Base-by-base conservation (phyloP, 92 coral and sea anemone species). In the Parazoanthus atlanticus region DNA sequence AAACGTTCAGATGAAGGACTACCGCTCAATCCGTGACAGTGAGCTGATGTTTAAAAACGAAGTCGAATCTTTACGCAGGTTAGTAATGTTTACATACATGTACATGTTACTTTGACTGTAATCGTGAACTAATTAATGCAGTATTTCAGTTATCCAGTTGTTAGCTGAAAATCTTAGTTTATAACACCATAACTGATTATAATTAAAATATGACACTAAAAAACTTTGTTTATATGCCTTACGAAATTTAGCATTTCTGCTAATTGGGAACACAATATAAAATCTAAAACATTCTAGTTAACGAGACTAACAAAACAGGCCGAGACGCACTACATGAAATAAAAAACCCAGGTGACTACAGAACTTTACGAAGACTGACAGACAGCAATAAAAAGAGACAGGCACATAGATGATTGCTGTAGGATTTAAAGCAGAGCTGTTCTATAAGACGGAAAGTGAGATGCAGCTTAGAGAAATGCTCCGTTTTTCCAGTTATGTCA, bases 11-110 rank as follows among this genome's bases (percentile, higher is more conserved):
- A 71, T 71, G 78, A 84, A 84, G 74, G 87, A 84, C 61, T 84
- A 84, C 40, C 61, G 74, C 13, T 43, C 87, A 70, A 69, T 84
- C 43, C 87, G 87, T 26, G 87, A 84, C 52, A 84, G 54, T 84
- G 78, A 84, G 43, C 38, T 84, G 78, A 30, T 84, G 77, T 31
- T 69, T 9, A 70, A 43, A 84, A 69, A 84, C 17, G 87, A 84
- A 71, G 87, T 84, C 1, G 87, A 69, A 71, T 67, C 64, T 40
- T 70, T 84, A 52, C 78, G 38, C 41, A 84, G 87, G 87, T 84
- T 69, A 16, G 78, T 41, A 8, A 16, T 17, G 6, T 29, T 69
- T 19, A 78, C 81, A 12, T 19, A 78, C 81, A 12, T 41, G 74
- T 26, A 11, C 74, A 3, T 46, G 28, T 43, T n/a, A 47, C 16